Evolutionary conservation across 2,797 vertebrate genomes (phyloP).

Genomic region (Cuniculus paca): DNA sequence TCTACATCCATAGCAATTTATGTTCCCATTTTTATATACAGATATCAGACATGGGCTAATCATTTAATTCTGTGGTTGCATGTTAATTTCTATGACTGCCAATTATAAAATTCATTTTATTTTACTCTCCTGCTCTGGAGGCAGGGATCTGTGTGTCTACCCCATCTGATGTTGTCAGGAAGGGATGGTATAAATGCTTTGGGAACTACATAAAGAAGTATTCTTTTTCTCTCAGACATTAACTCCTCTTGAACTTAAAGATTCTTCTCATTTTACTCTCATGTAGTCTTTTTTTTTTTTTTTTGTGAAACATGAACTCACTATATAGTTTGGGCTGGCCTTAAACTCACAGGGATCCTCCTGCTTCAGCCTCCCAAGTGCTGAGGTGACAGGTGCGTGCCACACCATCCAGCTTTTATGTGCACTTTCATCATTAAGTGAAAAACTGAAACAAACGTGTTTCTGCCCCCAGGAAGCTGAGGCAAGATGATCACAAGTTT

Average conservation of each 20-base stretch:
- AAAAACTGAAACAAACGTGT: not conserved
- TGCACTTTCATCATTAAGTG: conserved; percentile 1
- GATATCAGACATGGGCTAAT: not conserved
- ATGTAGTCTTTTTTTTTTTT: not conserved
- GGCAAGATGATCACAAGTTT: not conserved
- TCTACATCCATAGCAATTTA: not conserved
- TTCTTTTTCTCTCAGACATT: not conserved
- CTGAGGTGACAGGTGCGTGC: not conserved
- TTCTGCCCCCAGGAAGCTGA: not conserved
- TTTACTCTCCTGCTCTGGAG: not conserved
- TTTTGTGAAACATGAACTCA: not conserved
- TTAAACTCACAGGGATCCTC: not conserved
- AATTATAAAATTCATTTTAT: not conserved
- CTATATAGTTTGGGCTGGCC: not conserved
- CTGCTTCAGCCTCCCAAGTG: not conserved
- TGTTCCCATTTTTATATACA: not conserved
- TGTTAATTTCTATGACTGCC: not conserved
- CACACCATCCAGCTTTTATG: not conserved
- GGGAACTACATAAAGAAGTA: not conserved
- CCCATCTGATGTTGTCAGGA: too few relatives aligned
- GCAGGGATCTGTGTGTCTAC: not conserved
- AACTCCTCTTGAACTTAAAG: not conserved
- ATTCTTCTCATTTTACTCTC: not conserved
- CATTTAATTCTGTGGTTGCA: not conserved
- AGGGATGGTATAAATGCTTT: too few relatives aligned